phyloP scores from a whole-genome alignment of 2,113 vertebrate species.

The Panthera tigris region DNA sequence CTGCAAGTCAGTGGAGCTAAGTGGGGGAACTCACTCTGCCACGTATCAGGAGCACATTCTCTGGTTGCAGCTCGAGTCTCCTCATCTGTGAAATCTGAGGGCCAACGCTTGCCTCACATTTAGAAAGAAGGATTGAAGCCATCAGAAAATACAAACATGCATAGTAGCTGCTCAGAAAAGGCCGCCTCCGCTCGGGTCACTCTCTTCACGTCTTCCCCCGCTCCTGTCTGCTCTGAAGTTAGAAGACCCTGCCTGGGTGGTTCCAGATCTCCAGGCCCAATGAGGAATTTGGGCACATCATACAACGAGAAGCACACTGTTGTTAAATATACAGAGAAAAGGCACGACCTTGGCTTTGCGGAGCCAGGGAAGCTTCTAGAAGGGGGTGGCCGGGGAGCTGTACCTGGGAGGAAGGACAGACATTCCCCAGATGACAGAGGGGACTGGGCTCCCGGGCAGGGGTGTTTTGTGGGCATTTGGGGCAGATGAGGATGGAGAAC shows the following conservation, averaged over 20 bases:
- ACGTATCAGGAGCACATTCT: too few species aligned
- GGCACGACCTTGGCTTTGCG: not conserved
- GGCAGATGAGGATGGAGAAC: not conserved
- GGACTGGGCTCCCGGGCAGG: not conserved
- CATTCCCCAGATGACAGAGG: not conserved
- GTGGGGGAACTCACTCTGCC: not conserved
- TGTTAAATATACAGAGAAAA: not conserved
- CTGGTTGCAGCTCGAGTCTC: not conserved
- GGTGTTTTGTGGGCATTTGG: accelerated
- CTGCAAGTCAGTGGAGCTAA: not conserved
- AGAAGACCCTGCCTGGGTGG: not conserved
- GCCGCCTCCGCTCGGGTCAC: not conserved
- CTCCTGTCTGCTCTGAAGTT: not conserved
- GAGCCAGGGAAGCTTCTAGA: not conserved
- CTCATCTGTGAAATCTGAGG: not conserved
- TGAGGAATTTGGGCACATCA: not conserved
- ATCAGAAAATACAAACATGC: not conserved
- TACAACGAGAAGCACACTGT: not conserved
- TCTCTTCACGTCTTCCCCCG: not conserved
- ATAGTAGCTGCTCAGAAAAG: not conserved
- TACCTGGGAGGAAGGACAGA: not conserved
- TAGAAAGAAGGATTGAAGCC: not conserved
- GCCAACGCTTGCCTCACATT: not conserved
- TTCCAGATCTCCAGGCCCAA: not conserved
- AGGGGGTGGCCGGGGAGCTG: not conserved